Evolutionary conservation across 2,797 vertebrate species (phyloP).

Genomic region (Sphenodon punctatus): DNA sequence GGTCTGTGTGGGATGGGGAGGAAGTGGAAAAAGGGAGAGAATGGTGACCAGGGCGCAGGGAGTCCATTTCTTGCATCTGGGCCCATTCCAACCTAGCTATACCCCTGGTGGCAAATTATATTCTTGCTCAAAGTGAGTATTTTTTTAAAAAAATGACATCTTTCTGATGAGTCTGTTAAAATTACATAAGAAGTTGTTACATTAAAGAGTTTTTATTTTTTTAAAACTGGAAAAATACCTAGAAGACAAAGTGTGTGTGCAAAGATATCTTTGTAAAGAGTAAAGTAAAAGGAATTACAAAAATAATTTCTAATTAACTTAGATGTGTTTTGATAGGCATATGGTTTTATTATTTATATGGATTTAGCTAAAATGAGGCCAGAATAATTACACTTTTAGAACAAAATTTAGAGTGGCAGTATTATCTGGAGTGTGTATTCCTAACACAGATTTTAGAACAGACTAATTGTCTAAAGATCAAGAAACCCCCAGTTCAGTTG

Average conservation of each 20-base stretch:
- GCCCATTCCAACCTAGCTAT: too few relatives aligned
- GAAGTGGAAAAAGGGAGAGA: too few relatives aligned
- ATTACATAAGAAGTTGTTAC: not conserved
- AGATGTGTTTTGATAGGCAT: not conserved
- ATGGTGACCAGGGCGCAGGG: too few relatives aligned
- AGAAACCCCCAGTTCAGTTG: not conserved
- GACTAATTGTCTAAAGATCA: not conserved
- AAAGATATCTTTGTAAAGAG: too few relatives aligned
- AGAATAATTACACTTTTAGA: not conserved
- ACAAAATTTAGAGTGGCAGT: not conserved
- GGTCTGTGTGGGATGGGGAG: too few relatives aligned
- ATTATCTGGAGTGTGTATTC: not conserved
- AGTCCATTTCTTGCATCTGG: too few relatives aligned
- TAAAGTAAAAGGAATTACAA: too few relatives aligned
- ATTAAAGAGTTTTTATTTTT: not conserved
- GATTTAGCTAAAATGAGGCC: constrained; percentile 8
- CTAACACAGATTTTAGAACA: not conserved
- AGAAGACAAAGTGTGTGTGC: too few relatives aligned
- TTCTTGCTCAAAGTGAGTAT: too few relatives aligned
- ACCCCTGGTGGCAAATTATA: too few relatives aligned
- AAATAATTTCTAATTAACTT: too few relatives aligned
- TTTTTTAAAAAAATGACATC: not conserved
- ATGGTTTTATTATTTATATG: constrained; percentile 1
- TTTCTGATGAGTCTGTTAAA: not conserved
- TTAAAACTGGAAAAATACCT: constrained; percentile 15